phyloP scores from a whole-genome alignment of 1,140 invertebrate genomes.

The Eufriesea mexicana region DNA sequence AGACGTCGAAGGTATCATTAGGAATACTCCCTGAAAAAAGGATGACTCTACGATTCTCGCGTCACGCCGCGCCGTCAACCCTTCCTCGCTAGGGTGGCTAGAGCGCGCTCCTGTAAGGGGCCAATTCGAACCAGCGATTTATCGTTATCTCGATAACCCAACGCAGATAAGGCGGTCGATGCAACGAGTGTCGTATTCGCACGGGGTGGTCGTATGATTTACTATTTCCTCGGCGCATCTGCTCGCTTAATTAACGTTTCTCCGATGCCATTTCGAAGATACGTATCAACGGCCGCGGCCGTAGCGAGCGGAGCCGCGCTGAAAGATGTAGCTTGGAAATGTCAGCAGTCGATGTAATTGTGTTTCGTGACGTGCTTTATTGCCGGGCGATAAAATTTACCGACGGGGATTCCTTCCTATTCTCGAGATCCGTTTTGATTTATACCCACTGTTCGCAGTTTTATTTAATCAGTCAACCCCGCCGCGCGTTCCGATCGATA shows the following conservation, averaged over 20 bases:
- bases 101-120: slow-evolving; percentile 58
- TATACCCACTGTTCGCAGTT: slow-evolving; percentile 4
- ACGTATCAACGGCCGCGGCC: slow-evolving; percentile 43
- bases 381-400: slow-evolving; percentile 48
- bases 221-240: slow-evolving; percentile 75
- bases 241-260: slow-evolving; percentile 73
- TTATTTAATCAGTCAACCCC: slow-evolving; percentile 33
- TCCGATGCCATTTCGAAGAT: slow-evolving; percentile 63
- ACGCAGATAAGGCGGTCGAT: slow-evolving; percentile 73
- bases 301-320: background rate
- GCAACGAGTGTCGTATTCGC: slow-evolving; percentile 64
- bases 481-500: slow-evolving; percentile 29
- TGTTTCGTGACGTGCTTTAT: slow-evolving; percentile 50
- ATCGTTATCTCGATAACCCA: slow-evolving; percentile 77
- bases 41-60: slow-evolving; percentile 58
- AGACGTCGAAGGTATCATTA: slow-evolving; percentile 17
- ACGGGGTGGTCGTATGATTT: slow-evolving; percentile 71
- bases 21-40: background rate
- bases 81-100: slow-evolving; percentile 73
- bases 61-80: slow-evolving; percentile 78
- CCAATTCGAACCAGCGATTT: slow-evolving; percentile 75
- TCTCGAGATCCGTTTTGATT: slow-evolving; percentile 16
- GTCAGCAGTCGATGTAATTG: slow-evolving; percentile 53
- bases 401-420: slow-evolving; percentile 32
- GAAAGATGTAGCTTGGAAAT: slow-evolving; percentile 50